Base-by-base conservation (phyloP, 2,888 invertebrate species). In the Drosophila glabriapex region DNA sequence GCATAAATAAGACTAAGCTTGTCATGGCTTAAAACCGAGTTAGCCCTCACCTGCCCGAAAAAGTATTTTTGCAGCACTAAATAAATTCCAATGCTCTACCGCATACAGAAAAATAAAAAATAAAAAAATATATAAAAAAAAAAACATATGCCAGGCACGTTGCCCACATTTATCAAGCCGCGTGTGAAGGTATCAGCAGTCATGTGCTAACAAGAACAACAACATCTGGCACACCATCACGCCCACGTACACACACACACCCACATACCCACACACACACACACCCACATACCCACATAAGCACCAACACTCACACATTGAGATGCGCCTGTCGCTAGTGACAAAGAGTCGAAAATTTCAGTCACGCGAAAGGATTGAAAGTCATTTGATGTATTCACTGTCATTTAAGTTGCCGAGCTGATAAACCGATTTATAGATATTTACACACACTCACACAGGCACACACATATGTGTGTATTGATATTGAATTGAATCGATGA, bases 351-450 rank as follows among this genome's bases (percentile, higher is more conserved):
- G 82, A 88, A 78, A 85, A 85, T 81, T 90, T 89, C 68, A 88
- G 86, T 86, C 86, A 88, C 85, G 90, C 90, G 90, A 90, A 90
- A 78, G 86, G 86, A 88, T 87, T 87, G 86, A 88, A 85, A 88
- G 83, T 85, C 86, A 89, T 80, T 88, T 90, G 86, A 86, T 88
- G 90, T 83, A 86, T 86, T 85, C 76, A 64, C 78, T 77, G 89
- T 83, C 90, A 90, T 90, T 87, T 87, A 85, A 90, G 86, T 85
- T 86, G 74, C 73, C 73, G 80, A 55, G 49, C 68, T 73, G 78
- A 87, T 85, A 78, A 78, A 85, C 75, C 76, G 77, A 87, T 60
- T 78, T 71, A 86, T 89, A 83, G 84, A 86, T 76, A 77, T 50
- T 68, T 46, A 50, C 0, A 60, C 4, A 41, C 6, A 49, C 31